Conservation (phyloP, 2,113 vertebrate genomes). For the Mola mola region DNA sequence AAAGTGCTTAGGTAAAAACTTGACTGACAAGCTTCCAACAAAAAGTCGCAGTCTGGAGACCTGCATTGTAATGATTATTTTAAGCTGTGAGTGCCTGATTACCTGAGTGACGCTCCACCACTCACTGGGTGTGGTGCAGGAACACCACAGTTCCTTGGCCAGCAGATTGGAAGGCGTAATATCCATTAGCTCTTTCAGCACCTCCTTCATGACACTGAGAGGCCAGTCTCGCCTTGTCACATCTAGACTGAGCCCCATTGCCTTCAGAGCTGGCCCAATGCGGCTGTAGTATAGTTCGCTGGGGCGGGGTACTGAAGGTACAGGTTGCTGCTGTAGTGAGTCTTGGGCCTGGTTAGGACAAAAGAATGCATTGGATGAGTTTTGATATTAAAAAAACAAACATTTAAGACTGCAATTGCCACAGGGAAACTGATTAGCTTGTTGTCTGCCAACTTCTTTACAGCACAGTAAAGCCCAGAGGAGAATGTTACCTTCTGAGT, state of each 20-base stretch:
- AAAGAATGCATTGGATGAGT: not conserved
- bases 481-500: constrained; percentile 88
- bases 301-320: constrained; percentile 93
- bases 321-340: constrained; percentile 91
- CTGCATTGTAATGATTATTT: too few species aligned
- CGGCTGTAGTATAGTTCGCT: constrained; percentile 99
- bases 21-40: too few species aligned
- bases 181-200: constrained; percentile 96
- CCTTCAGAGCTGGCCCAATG: constrained; percentile 94
- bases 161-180: constrained; percentile 94
- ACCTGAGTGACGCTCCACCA: constrained; percentile 99
- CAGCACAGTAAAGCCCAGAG: too few species aligned
- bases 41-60: too few species aligned
- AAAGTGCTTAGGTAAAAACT: too few species aligned
- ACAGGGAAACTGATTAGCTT: not conserved
- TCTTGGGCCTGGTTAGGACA: constrained; percentile 85
- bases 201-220: constrained; percentile 94
- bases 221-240: constrained; percentile 97
- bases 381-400: not conserved
- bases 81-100: not conserved
- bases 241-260: constrained; percentile 92
- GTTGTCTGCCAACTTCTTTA: not conserved
- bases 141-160: constrained; percentile 98
- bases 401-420: not conserved
- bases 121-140: constrained; percentile 94